These are phyloP conservation scores for Oryzias sinensis DNA, from an alignment of 2,797 vertebrate species.

Conservation along the genomic window DNA sequence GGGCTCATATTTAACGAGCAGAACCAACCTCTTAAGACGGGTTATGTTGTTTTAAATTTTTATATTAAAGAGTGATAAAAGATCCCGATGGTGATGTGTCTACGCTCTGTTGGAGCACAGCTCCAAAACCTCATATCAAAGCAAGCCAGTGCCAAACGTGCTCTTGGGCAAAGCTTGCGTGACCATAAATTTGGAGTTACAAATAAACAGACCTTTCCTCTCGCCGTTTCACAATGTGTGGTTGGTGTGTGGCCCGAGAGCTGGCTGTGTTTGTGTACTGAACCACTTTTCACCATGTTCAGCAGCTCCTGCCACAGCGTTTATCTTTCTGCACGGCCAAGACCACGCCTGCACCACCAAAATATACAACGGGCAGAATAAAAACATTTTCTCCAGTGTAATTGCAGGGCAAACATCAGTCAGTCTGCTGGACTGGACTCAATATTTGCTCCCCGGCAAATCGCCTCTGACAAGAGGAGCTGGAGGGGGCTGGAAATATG, in stretches of 20 bases:
- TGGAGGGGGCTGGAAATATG: constrained; percentile 43
- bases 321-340: constrained; percentile 59
- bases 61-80: constrained; percentile 27
- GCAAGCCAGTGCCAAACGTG: constrained; percentile 32
- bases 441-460: constrained; percentile 64
- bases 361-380: constrained; percentile 75
- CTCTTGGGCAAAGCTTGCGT: constrained; percentile 26
- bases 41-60: constrained; percentile 33
- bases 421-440: constrained; percentile 68
- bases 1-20: constrained; percentile 25
- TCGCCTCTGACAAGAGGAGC: constrained; percentile 59
- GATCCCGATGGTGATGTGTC: constrained; percentile 2
- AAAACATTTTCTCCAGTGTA: constrained; percentile 73
- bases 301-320: constrained; percentile 47
- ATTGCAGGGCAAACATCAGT: constrained; percentile 77
- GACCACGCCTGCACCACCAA: constrained; percentile 68
- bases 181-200: constrained; percentile 43
- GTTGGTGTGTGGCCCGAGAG: constrained; percentile 48
- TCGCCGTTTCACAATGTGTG: constrained; percentile 60
- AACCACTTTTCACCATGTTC: constrained; percentile 62
- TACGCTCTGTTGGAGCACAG: constrained; percentile 14
- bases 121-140: constrained; percentile 38
- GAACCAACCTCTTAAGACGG: constrained; percentile 7
- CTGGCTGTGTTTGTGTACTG: constrained; percentile 42
- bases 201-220: constrained; percentile 58